Conservation (phyloP, 2,113 vertebrate species). For the Toxotes chatareus region DNA sequence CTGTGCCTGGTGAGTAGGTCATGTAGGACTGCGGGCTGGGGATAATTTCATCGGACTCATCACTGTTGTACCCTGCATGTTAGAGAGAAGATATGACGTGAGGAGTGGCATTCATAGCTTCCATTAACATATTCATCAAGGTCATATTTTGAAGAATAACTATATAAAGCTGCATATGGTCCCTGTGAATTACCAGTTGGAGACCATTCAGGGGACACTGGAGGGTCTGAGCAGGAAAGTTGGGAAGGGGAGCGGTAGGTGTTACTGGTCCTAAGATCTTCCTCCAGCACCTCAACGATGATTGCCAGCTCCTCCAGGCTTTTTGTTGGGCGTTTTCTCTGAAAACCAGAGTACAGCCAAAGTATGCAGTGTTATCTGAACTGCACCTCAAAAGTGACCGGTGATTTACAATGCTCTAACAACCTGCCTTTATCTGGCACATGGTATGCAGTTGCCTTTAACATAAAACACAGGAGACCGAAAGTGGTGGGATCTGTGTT, state of each 20-base stretch:
- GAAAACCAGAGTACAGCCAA: constrained; percentile 38
- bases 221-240: background rate
- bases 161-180: background rate
- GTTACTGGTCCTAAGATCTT: constrained; percentile 83
- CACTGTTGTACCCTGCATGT: constrained; percentile 45
- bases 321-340: constrained; percentile 79
- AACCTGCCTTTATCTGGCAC: background rate
- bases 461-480: background rate
- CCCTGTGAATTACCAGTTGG: constrained; percentile 37
- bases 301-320: constrained; percentile 89
- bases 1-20: constrained; percentile 32
- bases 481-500: background rate
- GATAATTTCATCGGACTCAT: constrained; percentile 70
- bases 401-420: background rate
- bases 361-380: background rate
- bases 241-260: background rate
- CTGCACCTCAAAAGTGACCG: background rate
- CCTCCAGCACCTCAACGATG: constrained; percentile 90
- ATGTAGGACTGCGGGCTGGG: constrained; percentile 58
- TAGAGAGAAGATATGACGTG: background rate
- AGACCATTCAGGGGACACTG: constrained; percentile 34
- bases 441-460: too few relatives aligned
- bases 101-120: background rate
- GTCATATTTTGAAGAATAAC: background rate
- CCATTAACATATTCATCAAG: background rate